Percentiles rank a stretch among this genome's conserved stretches.
These are phyloP conservation scores for Corydoras maculifer DNA, from an alignment of 2,113 vertebrate genomes.

Conservation along the genomic window DNA sequence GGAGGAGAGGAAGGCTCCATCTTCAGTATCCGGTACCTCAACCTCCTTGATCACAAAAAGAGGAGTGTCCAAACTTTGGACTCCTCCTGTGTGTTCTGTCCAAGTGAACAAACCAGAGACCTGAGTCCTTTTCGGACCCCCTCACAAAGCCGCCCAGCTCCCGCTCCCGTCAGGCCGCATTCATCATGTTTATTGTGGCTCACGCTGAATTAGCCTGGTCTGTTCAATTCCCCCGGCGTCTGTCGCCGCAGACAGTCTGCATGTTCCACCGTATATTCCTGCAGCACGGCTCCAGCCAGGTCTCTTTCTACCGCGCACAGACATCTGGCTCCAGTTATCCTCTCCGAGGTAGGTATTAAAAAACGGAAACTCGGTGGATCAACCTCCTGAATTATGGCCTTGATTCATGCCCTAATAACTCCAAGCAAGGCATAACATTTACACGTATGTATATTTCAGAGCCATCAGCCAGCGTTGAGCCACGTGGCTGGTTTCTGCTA, in stretches of 20 bases:
- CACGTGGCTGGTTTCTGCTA: conserved; percentile 12
- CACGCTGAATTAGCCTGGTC: conserved; percentile 20
- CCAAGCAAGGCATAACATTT: conserved; percentile 46
- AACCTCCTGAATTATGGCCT: conserved; percentile 28
- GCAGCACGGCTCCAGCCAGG: neutral
- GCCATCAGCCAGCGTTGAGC: conserved; percentile 24
- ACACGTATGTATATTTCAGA: conserved; percentile 38
- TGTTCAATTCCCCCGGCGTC: conserved; percentile 24
- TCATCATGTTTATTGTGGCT: conserved; percentile 15
- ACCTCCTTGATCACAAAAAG: too few species aligned
- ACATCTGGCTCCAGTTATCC: conserved; percentile 69
- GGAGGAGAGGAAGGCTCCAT: too few species aligned
- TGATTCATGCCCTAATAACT: conserved; percentile 45
- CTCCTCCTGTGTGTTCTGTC: neutral
- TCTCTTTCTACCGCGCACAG: conserved; percentile 1
- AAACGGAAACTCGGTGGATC: conserved; percentile 65
- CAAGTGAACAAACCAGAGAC: too few species aligned
- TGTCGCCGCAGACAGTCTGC: conserved; percentile 2
- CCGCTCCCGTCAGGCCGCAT: conserved; percentile 11
- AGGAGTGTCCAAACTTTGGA: too few species aligned
- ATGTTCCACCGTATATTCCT: conserved; percentile 17
- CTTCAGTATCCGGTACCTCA: too few species aligned
- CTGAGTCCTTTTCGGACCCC: neutral
- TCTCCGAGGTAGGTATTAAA: conserved; percentile 66
- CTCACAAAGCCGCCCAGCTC: neutral